phyloP scores from a whole-genome alignment of 1,140 invertebrate species.

The Onthophagus taurus region DNA sequence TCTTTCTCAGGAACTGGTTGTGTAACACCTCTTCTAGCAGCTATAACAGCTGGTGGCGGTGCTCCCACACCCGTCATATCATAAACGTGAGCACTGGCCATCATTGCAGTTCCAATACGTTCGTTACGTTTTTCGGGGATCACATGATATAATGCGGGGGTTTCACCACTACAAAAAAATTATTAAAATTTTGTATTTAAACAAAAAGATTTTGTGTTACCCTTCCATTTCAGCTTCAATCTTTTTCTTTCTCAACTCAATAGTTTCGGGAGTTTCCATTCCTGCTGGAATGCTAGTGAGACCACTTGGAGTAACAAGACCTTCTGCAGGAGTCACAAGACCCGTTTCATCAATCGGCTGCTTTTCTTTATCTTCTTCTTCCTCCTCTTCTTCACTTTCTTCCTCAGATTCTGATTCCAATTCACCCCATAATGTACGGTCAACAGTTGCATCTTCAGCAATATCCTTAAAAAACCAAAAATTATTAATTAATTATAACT shows the following conservation, averaged over 20 bases:
- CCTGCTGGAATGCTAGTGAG: constrained; percentile 91
- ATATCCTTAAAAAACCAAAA: constrained; percentile 42
- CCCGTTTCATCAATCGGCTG: constrained; percentile 50
- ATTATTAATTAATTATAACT: no score
- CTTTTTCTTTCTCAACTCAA: constrained; percentile 94
- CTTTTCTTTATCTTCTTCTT: constrained; percentile 63
- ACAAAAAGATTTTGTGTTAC: constrained; percentile 38
- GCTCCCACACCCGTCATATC: constrained; percentile 65
- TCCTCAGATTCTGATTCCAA: constrained; percentile 92
- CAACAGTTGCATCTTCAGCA: constrained; percentile 81
- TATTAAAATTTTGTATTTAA: neutral
- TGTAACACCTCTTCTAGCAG: constrained; percentile 26
- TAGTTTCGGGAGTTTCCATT: constrained; percentile 95
- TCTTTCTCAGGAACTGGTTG: constrained; percentile 40
- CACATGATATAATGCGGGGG: constrained; percentile 85
- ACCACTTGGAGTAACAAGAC: constrained; percentile 90
- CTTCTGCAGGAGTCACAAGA: constrained; percentile 72
- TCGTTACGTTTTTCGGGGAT: constrained; percentile 91
- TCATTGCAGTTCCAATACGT: constrained; percentile 87
- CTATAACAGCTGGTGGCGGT: constrained; percentile 42
- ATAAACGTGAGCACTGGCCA: constrained; percentile 97
- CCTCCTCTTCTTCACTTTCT: constrained; percentile 79
- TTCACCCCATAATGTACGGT: constrained; percentile 93
- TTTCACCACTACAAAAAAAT: constrained; percentile 61
- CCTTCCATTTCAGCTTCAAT: constrained; percentile 96